A percentile compares a stretch with the other conserved stretches of the same genome.
These are phyloP conservation scores for Plebejus melissa DNA, from an alignment of 2,888 invertebrate genomes.

Conservation along the genomic window DNA sequence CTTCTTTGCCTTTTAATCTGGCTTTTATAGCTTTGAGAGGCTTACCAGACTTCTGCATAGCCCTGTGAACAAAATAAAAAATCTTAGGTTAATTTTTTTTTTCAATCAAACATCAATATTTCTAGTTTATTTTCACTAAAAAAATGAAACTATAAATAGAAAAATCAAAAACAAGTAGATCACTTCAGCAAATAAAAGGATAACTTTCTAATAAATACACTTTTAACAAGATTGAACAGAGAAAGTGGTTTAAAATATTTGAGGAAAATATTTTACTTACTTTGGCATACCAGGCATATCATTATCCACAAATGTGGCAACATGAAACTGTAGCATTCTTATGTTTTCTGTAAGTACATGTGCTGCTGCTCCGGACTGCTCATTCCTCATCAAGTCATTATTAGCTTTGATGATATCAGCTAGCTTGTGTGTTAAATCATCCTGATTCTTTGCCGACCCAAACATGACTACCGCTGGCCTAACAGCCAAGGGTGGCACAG, in stretches of 20 bases:
- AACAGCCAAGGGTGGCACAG: constrained; percentile 97
- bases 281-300: constrained; percentile 98
- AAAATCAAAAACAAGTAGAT: no score
- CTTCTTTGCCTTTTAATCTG: constrained; percentile 98
- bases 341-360: constrained; percentile 98
- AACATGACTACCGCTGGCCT: constrained; percentile 99
- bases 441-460: constrained; percentile 99
- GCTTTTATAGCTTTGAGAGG: constrained; percentile 99
- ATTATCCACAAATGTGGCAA: constrained; percentile 98
- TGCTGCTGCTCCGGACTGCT: constrained; percentile 97
- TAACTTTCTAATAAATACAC: no score
- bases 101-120: neutral
- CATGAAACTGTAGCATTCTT: constrained; percentile 98
- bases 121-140: no score
- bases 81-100: neutral
- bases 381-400: constrained; percentile 96
- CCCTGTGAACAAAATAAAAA: constrained; percentile 73
- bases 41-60: constrained; percentile 99
- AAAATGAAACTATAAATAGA: no score
- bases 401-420: constrained; percentile 99
- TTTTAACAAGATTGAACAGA: no score
- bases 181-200: no score
- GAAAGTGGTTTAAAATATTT: neutral
- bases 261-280: constrained; percentile 51
- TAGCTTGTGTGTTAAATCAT: constrained; percentile 99